Conservation (phyloP, 2,797 vertebrate species). For the Molossus alvarezi region DNA sequence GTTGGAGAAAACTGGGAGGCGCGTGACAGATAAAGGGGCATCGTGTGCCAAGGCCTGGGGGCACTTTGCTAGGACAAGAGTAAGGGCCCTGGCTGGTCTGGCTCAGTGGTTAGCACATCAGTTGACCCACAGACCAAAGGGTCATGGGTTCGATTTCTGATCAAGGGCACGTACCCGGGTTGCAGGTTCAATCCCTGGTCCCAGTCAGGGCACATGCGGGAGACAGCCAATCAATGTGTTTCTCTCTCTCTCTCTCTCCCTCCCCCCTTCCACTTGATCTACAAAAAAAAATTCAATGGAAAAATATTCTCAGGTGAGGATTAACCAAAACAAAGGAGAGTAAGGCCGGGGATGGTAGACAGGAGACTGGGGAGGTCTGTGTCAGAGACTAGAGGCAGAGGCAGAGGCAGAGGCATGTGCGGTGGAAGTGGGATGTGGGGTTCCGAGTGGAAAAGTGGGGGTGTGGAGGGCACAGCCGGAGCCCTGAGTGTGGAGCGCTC, state of each 20-base stretch:
- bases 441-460: background rate
- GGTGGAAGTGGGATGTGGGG: background rate
- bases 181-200: too few relatives aligned
- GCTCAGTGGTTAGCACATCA: too few relatives aligned
- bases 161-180: too few relatives aligned
- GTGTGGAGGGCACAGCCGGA: background rate
- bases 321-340: too few relatives aligned
- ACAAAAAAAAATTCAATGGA: too few relatives aligned
- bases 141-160: too few relatives aligned
- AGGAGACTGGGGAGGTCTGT: background rate
- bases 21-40: rapidly evolving
- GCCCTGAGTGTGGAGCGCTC: background rate
- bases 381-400: background rate
- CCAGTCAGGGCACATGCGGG: too few relatives aligned
- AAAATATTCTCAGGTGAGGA: too few relatives aligned
- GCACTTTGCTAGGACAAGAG: background rate
- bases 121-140: too few relatives aligned
- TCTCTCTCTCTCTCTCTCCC: too few relatives aligned
- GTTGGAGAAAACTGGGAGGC: background rate
- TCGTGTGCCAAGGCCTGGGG: background rate
- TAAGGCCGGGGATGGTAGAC: background rate
- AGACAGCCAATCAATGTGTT: too few relatives aligned
- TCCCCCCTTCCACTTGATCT: too few relatives aligned
- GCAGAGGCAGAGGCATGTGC: background rate
- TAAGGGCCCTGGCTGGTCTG: background rate